phyloP scores from a whole-genome alignment of 2,113 vertebrate species.

The Ictidomys tridecemlineatus region DNA sequence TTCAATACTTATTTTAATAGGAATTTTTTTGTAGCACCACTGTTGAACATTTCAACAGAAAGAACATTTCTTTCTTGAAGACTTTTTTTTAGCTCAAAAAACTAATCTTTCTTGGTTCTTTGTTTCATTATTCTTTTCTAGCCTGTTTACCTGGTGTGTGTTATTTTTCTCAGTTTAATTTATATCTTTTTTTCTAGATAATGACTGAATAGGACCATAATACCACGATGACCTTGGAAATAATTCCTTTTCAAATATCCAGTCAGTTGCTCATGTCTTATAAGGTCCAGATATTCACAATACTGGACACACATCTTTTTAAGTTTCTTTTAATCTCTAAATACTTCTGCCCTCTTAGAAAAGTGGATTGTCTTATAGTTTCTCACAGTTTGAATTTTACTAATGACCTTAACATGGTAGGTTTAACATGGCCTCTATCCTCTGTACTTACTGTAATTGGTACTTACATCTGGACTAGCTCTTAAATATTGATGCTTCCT shows the following conservation, averaged over 20 bases:
- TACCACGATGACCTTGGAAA: not conserved
- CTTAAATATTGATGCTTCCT: not conserved
- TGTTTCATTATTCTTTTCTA: conserved; percentile 1
- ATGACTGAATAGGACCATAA: not conserved
- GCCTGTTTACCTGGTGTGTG: not conserved
- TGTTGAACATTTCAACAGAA: not conserved
- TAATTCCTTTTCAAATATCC: conserved; percentile 7
- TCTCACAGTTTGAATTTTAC: not conserved
- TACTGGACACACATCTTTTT: not conserved
- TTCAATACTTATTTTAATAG: not conserved
- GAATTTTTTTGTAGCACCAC: not conserved
- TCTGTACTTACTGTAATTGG: not conserved
- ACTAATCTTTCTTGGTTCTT: not conserved
- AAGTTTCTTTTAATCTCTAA: not conserved
- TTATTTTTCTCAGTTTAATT: not conserved
- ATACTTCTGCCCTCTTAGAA: not conserved
- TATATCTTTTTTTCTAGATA: not conserved
- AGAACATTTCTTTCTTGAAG: not conserved
- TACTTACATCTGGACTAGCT: not conserved
- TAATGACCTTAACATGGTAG: not conserved
- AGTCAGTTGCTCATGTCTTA: not conserved
- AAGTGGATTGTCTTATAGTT: not conserved
- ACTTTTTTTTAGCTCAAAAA: conserved; percentile 9
- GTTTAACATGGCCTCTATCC: not conserved
- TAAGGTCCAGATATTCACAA: not conserved